Percentiles rank a stretch among this genome's conserved stretches.
Conservation (phyloP, 2,797 vertebrate species). For the Myiothlypis chrysogaster region DNA sequence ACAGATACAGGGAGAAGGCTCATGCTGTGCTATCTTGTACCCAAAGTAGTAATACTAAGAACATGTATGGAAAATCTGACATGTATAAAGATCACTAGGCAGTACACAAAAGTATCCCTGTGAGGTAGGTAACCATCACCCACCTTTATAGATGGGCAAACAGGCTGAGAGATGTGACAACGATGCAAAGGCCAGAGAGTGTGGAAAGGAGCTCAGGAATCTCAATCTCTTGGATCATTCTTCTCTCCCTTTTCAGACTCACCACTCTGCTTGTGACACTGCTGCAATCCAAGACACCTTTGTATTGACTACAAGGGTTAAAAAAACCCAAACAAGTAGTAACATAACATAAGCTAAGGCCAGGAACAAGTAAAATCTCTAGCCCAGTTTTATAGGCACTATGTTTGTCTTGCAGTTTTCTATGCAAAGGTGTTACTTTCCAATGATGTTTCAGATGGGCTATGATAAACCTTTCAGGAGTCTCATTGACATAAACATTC, state of each 20-base stretch:
- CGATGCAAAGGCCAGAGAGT: neutral
- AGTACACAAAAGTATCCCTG: constrained; percentile 34
- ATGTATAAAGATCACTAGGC: neutral
- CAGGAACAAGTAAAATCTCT: neutral
- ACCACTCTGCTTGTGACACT: neutral
- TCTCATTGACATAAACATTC: neutral
- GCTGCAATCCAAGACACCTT: neutral
- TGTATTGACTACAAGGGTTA: neutral
- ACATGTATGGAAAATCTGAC: neutral
- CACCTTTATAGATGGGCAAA: constrained; percentile 38
- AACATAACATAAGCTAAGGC: neutral
- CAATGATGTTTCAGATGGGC: neutral
- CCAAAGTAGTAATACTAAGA: neutral
- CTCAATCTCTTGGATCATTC: neutral
- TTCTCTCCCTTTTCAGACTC: neutral
- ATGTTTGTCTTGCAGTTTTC: neutral
- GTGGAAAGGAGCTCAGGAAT: neutral
- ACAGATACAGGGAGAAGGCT: neutral
- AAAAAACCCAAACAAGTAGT: neutral
- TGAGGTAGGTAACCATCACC: constrained; percentile 58
- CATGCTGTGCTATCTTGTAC: neutral
- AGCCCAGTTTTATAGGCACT: neutral
- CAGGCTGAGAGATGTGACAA: neutral
- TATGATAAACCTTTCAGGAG: constrained; percentile 29
- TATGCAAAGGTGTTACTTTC: neutral